Evolutionary conservation across 2,888 invertebrate species (phyloP).

Genomic region (Tiliacea aurago): DNA sequence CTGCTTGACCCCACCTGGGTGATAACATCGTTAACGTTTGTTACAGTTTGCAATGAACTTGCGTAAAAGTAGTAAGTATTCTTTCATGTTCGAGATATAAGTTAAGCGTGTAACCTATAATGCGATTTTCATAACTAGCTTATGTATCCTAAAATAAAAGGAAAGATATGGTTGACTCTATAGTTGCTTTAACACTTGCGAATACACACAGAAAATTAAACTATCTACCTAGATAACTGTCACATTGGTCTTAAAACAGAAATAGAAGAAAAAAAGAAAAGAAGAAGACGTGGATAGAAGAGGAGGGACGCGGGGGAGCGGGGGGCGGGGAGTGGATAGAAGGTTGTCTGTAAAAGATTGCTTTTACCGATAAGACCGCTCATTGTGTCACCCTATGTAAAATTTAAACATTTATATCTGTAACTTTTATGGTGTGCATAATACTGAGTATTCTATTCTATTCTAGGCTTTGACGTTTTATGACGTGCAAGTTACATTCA

Average conservation of each 20-base stretch:
- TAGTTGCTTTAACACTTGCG: not conserved
- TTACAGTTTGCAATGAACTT: not conserved
- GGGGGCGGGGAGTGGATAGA: too few relatives aligned
- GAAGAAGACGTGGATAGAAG: too few relatives aligned
- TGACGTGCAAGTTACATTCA: not conserved
- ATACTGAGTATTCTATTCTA: too few relatives aligned
- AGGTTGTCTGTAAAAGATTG: too few relatives aligned
- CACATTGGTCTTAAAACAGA: not conserved
- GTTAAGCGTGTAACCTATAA: not conserved
- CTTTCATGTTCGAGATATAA: rapidly evolving
- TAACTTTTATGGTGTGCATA: too few relatives aligned
- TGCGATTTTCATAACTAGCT: not conserved
- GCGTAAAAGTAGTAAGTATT: too few relatives aligned
- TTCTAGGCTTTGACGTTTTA: not conserved
- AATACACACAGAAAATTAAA: too few relatives aligned
- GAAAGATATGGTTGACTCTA: not conserved
- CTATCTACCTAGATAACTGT: not conserved
- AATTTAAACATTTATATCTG: too few relatives aligned
- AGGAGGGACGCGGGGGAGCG: too few relatives aligned
- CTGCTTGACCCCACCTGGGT: conserved; percentile 21
- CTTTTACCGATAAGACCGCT: too few relatives aligned
- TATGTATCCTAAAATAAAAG: not conserved
- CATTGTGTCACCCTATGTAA: too few relatives aligned
- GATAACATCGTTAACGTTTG: conserved; percentile 5
- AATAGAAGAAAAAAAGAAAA: too few relatives aligned